Percentiles rank a stretch among this genome's conserved stretches.
Conservation (phyloP, 2,113 vertebrate genomes). For the Lepus timidus region DNA sequence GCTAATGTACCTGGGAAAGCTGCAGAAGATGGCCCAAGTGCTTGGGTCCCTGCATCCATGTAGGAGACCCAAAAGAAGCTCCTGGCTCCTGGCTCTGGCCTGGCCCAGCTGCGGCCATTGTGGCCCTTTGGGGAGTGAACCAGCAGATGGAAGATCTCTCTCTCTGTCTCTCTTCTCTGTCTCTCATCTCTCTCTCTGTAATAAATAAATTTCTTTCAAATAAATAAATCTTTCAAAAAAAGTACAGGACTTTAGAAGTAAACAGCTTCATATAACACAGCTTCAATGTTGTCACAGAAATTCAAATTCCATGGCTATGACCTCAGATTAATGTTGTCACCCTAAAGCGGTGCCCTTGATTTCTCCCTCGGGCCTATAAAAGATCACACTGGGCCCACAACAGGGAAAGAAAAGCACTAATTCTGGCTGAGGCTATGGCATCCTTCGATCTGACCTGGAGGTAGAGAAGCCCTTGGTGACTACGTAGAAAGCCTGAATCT, state of each 20-base stretch:
- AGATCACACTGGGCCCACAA: neutral
- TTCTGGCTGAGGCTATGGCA: neutral
- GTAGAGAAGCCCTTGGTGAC: neutral
- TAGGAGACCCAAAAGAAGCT: too few species aligned
- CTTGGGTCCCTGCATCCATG: too few species aligned
- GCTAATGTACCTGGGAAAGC: too few species aligned
- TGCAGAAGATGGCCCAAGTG: too few species aligned
- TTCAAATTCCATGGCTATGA: neutral
- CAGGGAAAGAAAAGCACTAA: neutral
- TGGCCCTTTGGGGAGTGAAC: too few species aligned
- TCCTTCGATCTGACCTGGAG: neutral
- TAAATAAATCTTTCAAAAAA: too few species aligned
- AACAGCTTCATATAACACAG: neutral
- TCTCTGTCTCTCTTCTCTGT: too few species aligned
- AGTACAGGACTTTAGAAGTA: neutral
- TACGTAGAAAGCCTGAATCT: neutral
- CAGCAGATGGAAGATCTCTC: too few species aligned
- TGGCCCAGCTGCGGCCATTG: too few species aligned
- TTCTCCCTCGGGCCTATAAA: neutral
- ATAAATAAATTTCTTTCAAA: too few species aligned
- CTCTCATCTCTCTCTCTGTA: too few species aligned
- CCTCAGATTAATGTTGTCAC: neutral
- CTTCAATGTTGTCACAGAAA: neutral
- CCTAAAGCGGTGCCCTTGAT: neutral
- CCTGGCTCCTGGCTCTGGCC: too few species aligned